Conservation (phyloP, 2,888 invertebrate species). For the Pammene fasciana region DNA sequence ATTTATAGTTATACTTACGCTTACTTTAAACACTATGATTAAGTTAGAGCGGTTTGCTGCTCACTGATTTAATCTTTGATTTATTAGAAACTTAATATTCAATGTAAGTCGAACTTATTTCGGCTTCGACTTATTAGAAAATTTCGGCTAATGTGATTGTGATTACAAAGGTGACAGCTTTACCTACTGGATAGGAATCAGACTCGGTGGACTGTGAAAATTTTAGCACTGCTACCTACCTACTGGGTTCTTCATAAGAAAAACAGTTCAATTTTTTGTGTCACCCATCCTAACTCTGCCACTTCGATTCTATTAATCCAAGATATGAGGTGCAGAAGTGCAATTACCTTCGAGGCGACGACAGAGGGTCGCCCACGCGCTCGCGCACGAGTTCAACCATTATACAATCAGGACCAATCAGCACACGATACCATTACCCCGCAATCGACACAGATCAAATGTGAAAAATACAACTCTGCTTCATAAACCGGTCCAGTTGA, state of each 20-base stretch:
- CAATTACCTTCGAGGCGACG: conserved; percentile 66
- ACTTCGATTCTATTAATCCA: conserved; percentile 23
- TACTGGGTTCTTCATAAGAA: neutral
- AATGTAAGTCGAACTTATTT: too few species aligned
- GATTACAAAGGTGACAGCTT: too few species aligned
- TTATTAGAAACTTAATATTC: neutral
- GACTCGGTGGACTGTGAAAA: neutral
- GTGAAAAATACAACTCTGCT: conserved; percentile 43
- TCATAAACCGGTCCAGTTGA: conserved; percentile 35
- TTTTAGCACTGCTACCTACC: neutral
- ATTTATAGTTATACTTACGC: conserved; percentile 16
- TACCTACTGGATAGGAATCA: too few species aligned
- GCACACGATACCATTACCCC: conserved; percentile 58
- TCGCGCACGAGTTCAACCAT: conserved; percentile 72
- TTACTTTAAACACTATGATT: conserved; percentile 23
- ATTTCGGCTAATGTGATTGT: too few species aligned
- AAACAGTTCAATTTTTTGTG: neutral
- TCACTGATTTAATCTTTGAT: neutral
- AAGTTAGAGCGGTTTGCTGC: neutral
- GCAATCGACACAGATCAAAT: conserved; percentile 44
- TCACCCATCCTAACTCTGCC: neutral
- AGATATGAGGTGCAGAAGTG: conserved; percentile 52
- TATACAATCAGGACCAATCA: conserved; percentile 81
- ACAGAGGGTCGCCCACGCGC: conserved; percentile 78
- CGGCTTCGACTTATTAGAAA: too few species aligned